Evolutionary conservation across 2,113 vertebrate species (phyloP).

Genomic region (Sander vitreus): DNA sequence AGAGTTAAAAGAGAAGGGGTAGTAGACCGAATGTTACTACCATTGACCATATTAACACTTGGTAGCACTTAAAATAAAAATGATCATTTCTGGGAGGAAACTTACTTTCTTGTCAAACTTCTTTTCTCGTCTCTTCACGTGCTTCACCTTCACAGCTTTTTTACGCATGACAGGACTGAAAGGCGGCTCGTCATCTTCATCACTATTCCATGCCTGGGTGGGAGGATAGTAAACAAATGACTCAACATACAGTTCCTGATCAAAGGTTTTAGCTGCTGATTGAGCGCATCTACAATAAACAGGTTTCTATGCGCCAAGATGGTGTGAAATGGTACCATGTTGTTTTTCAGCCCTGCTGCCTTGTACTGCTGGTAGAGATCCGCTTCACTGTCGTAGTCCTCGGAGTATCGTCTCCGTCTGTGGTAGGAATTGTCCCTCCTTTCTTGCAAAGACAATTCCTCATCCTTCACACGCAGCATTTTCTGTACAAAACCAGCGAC

Average conservation of each 20-base stretch:
- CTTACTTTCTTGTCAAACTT: conserved; percentile 93
- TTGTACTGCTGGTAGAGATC: conserved; percentile 91
- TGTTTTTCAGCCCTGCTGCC: conserved; percentile 84
- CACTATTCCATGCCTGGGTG: conserved; percentile 90
- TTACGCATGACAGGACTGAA: conserved; percentile 91
- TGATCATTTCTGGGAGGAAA: background rate
- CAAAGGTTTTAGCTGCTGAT: background rate
- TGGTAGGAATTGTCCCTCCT: conserved; percentile 87
- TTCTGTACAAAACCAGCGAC: conserved; percentile 79
- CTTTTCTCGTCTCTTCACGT: conserved; percentile 94
- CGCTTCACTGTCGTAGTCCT: conserved; percentile 89
- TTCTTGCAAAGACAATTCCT: conserved; percentile 84
- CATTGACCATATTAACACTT: background rate
- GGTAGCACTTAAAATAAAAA: background rate
- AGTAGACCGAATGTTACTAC: background rate
- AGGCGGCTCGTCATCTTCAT: conserved; percentile 88
- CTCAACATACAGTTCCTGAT: background rate
- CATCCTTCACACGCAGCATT: conserved; percentile 92
- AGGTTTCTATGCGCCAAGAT: background rate
- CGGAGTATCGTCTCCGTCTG: conserved; percentile 87
- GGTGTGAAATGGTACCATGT: conserved; percentile 78
- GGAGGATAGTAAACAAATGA: background rate
- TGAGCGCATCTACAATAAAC: background rate
- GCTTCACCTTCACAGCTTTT: conserved; percentile 94
- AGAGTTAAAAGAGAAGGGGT: background rate